Percentiles rank a stretch among this genome's conserved stretches.
Conservation (phyloP, 2,888 invertebrate genomes). For the Keiferia lycopersicella region DNA sequence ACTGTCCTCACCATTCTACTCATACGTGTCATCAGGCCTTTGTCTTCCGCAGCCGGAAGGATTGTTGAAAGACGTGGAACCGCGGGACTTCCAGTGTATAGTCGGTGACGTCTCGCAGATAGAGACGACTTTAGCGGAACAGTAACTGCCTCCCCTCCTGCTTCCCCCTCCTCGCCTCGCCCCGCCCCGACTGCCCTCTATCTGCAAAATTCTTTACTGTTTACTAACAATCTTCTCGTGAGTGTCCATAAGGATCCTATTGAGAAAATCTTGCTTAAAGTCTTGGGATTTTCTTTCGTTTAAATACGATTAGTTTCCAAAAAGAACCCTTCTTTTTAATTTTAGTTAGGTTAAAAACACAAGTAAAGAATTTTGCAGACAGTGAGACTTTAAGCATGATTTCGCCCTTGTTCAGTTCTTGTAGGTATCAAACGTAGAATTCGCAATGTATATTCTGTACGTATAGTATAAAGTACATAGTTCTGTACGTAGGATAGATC, state of each 20-base stretch:
- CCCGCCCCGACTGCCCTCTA: constrained; percentile 45
- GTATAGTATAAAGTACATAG: too few relatives aligned
- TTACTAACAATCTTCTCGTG: constrained; percentile 58
- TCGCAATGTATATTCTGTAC: too few relatives aligned
- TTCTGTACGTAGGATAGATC: too few relatives aligned
- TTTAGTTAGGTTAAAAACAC: not conserved
- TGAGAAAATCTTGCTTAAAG: constrained; percentile 72
- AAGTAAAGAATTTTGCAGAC: constrained; percentile 79
- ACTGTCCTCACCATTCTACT: too few relatives aligned
- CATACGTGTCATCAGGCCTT: not conserved
- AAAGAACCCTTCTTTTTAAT: not conserved
- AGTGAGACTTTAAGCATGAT: constrained; percentile 48
- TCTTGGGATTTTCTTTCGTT: constrained; percentile 49
- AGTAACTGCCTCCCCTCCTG: constrained; percentile 41
- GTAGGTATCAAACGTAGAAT: not conserved
- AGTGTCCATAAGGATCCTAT: constrained; percentile 56
- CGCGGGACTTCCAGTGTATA: constrained; percentile 73
- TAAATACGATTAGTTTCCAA: constrained; percentile 18
- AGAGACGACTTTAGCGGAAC: constrained; percentile 58
- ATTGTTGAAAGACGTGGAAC: constrained; percentile 73
- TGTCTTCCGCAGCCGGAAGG: constrained; percentile 67
- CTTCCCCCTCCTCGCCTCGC: constrained; percentile 41
- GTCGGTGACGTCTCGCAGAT: constrained; percentile 76
- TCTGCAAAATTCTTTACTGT: constrained; percentile 79
- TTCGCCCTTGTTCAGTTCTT: not conserved